A percentile compares a stretch with the other conserved stretches of the same genome.
Conservation (phyloP, 2,113 vertebrate genomes). For the Acrocephalus arundinaceus region DNA sequence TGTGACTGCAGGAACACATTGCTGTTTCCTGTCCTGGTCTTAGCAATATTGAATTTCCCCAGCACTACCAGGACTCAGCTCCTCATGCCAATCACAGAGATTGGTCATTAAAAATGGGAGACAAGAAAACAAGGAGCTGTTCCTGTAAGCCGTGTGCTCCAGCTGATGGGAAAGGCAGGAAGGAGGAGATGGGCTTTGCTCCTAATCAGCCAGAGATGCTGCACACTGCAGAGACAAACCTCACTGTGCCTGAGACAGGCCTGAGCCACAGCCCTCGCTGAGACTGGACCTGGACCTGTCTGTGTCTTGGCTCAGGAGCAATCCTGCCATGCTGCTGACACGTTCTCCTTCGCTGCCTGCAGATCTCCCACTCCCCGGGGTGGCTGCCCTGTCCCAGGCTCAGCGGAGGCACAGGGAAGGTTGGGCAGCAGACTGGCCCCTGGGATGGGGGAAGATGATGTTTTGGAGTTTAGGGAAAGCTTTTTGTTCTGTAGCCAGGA, state of each 20-base stretch:
- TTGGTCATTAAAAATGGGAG: conserved; percentile 28
- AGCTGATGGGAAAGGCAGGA: conserved; percentile 23
- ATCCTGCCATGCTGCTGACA: not conserved
- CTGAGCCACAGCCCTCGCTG: not conserved
- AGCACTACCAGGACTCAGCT: not conserved
- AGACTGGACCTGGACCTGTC: not conserved
- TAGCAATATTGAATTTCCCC: conserved; percentile 63
- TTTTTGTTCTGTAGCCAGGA: not conserved
- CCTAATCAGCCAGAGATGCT: conserved; percentile 21
- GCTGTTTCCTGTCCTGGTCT: conserved; percentile 66
- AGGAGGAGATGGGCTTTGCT: conserved; percentile 49
- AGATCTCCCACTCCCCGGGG: not conserved
- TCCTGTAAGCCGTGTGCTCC: not conserved
- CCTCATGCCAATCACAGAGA: conserved; percentile 32
- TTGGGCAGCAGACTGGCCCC: not conserved
- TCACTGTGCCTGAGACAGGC: not conserved
- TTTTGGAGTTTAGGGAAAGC: not conserved
- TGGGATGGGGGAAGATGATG: not conserved
- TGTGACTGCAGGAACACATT: conserved; percentile 42
- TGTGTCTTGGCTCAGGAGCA: not conserved
- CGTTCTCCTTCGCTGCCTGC: not conserved
- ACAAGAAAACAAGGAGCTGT: conserved; percentile 9
- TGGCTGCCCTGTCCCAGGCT: not conserved
- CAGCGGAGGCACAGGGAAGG: not conserved
- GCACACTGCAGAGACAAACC: not conserved